Conservation (phyloP, 2,797 vertebrate genomes). For the Gymnopithys bicolor region DNA sequence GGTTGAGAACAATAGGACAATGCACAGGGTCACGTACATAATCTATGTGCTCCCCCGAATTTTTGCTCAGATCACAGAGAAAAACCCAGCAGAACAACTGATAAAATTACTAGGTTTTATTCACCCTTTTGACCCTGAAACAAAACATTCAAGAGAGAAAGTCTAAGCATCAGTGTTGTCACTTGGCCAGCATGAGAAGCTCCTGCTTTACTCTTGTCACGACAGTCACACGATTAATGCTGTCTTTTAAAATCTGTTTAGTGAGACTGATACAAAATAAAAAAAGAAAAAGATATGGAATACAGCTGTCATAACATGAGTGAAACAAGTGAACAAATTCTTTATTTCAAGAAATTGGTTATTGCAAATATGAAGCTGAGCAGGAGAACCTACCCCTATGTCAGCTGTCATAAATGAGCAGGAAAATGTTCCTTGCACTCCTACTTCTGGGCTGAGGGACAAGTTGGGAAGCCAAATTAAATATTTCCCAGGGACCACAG, state of each 20-base stretch:
- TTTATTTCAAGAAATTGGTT: slow-evolving; percentile 14
- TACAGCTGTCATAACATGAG: slow-evolving; percentile 60
- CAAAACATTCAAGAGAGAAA: not conserved
- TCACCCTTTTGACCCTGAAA: not conserved
- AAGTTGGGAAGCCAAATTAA: not conserved
- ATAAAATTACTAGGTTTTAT: not conserved
- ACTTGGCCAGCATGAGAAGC: slow-evolving; percentile 19
- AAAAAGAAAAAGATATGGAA: slow-evolving; percentile 54
- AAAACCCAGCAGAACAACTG: not conserved
- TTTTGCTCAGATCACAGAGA: not conserved
- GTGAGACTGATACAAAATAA: slow-evolving; percentile 52
- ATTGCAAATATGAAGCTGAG: not conserved
- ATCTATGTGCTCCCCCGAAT: not conserved
- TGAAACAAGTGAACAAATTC: slow-evolving; percentile 32
- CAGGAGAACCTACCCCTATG: not conserved
- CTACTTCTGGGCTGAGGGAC: not conserved
- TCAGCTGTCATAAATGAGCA: not conserved
- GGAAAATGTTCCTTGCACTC: not conserved
- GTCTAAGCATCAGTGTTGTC: not conserved
- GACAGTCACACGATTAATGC: slow-evolving; percentile 37
- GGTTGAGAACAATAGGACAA: not conserved
- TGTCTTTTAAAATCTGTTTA: slow-evolving; percentile 48
- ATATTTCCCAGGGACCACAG: not conserved
- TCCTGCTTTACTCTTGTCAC: slow-evolving; percentile 19
- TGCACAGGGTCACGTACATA: not conserved